phyloP scores from a whole-genome alignment of 2,797 vertebrate species.

The Hyperoplus immaculatus region DNA sequence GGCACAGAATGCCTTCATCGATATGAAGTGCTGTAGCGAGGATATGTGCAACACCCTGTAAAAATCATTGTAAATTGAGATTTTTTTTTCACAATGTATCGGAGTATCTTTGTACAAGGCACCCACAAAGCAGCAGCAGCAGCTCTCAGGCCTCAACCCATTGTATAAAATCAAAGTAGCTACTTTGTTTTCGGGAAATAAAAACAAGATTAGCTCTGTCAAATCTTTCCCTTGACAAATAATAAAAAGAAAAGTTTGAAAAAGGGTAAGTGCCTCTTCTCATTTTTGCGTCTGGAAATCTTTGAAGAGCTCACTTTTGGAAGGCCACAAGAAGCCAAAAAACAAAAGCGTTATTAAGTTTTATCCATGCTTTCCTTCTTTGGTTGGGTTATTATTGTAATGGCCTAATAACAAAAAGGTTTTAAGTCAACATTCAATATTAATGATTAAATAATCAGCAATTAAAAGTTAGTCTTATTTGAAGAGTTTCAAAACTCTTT shows the following conservation, averaged over 20 bases:
- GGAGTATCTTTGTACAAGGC: conserved; percentile 3
- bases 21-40: conserved; percentile 74
- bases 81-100: not conserved
- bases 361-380: not conserved
- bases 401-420: not conserved
- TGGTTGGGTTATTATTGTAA: not conserved
- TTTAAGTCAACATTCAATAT: not conserved
- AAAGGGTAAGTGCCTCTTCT: not conserved
- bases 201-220: not conserved
- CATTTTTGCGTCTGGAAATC: not conserved
- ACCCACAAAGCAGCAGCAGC: not conserved
- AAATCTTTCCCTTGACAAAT: conserved; percentile 19
- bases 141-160: conserved; percentile 2
- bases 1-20: conserved; percentile 75
- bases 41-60: conserved; percentile 82
- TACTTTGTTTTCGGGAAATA: not conserved
- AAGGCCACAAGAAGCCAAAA: not conserved
- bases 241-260: conserved; percentile 21
- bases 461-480: not conserved
- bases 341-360: not conserved
- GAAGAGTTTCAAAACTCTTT: not conserved
- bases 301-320: not conserved
- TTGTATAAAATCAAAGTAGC: conserved; percentile 7
- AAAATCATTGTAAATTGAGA: not conserved
- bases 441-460: not conserved